A percentile compares a stretch with the other conserved stretches of the same genome.
Conservation (phyloP, 2,888 invertebrate species). For the Lacanobia oleracea region DNA sequence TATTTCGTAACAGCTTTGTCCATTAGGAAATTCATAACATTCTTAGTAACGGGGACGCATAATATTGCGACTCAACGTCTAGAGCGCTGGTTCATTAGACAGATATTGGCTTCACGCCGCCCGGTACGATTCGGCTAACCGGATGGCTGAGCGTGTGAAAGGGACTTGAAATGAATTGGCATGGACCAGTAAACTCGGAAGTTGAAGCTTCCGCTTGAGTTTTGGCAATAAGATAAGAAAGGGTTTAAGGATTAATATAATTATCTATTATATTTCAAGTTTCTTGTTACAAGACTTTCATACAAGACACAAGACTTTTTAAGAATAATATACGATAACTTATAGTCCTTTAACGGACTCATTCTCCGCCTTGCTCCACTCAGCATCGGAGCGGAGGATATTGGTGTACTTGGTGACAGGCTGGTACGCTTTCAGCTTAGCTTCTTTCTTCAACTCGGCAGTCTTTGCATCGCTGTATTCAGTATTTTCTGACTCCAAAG, state of each 20-base stretch:
- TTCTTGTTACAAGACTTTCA: constrained; percentile 10
- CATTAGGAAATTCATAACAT: too few relatives aligned
- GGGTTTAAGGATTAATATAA: constrained; percentile 19
- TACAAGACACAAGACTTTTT: too few relatives aligned
- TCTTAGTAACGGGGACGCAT: too few relatives aligned
- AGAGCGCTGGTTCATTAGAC: too few relatives aligned
- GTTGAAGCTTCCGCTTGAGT: constrained; percentile 37
- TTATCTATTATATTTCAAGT: constrained; percentile 5
- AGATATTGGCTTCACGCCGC: background rate
- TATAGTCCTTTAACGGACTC: background rate
- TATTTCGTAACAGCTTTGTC: too few relatives aligned
- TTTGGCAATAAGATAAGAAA: constrained; percentile 37
- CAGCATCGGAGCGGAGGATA: constrained; percentile 75
- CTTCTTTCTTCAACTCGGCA: constrained; percentile 80
- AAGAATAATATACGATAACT: too few relatives aligned
- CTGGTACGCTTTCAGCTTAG: constrained; percentile 83
- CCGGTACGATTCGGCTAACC: constrained; percentile 5
- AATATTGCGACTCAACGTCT: too few relatives aligned
- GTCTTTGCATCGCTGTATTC: constrained; percentile 85
- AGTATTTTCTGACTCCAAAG: constrained; percentile 78
- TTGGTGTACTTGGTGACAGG: constrained; percentile 74
- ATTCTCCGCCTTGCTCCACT: constrained; percentile 70
- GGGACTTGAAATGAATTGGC: constrained; percentile 36
- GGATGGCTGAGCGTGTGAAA: constrained; percentile 16
- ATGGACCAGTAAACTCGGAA: constrained; percentile 54